Conservation (phyloP, 2,888 invertebrate species). For the Ophonus ardosiacus region DNA sequence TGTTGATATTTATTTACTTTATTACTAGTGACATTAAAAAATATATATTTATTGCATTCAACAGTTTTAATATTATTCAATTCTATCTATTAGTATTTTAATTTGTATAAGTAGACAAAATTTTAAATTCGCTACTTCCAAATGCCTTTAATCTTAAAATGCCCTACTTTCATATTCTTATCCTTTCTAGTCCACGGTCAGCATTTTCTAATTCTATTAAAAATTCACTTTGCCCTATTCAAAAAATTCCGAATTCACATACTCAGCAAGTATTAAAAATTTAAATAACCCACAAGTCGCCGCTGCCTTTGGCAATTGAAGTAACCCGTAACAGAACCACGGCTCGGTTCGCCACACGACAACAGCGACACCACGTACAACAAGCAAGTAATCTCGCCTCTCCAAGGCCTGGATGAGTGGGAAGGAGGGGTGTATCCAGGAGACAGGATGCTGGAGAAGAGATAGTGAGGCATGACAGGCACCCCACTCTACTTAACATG, state of each 20-base stretch:
- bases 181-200: neutral
- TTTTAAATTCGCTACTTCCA: neutral
- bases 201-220: neutral
- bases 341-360: neutral
- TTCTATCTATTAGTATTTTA: too few relatives aligned
- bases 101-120: neutral
- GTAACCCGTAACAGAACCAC: neutral
- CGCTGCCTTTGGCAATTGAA: neutral
- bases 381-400: neutral
- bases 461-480: neutral
- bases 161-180: neutral
- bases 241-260: neutral
- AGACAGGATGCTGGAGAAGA: neutral
- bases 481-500: neutral
- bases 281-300: neutral
- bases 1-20: too few relatives aligned
- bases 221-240: neutral
- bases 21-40: too few relatives aligned
- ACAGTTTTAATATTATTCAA: too few relatives aligned
- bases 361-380: neutral
- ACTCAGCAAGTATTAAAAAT: neutral
- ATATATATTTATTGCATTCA: too few relatives aligned
- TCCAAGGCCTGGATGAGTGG: neutral
- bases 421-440: too few relatives aligned
- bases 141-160: neutral